Evolutionary conservation across 2,888 invertebrate species (phyloP), one percentile per base, ranked within the genome.

Genomic region (Agrochola lychnidis): DNA sequence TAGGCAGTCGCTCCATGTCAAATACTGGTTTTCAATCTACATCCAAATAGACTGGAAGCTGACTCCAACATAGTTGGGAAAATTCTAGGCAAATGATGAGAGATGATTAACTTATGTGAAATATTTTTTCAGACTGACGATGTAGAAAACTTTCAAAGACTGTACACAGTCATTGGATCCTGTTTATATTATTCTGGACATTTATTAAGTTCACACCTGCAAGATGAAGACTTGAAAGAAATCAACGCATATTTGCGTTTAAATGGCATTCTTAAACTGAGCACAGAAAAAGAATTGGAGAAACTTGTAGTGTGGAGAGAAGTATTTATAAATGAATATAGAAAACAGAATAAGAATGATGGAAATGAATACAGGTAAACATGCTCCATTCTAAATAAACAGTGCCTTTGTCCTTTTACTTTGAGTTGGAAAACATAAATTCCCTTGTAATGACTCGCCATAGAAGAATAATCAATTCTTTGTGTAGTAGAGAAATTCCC

Each of bases 301-400:
- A 98, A 98, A 83, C 94, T 98, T 71, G 97, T 98, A 19, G 94
- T 98, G 56, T 98, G 98, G 98, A 97, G 97, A 89, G 98, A 98
- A 94, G 98, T 98, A 36, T 98, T 97, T 92, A 97, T 98, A 45
- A 89, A 94, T 90, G 96, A 96, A 85, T 92, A 94, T 71, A 94
- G 96, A 79, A 93, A 91, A 67, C 92, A 92, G 72, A 93, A 90
- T 78, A 93, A 92, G 70, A 93, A 87, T 81, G 94, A 94, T 76
- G 89, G 87, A 0, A 91, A 85, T 87, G 96, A 96, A 78, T 94
- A 93, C 75, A 95, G 94, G 96, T 96, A 53, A 73, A 82, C 25
- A 51, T 48, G 9, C 30, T 22, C 14, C 0, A n/a, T n/a, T 22
- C 5, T 42, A 51, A 51, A 74, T 59, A 73, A 48, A 76, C 73